phyloP scores from a whole-genome alignment of 2,113 vertebrate species.

The Chlorodrepanis virens region DNA sequence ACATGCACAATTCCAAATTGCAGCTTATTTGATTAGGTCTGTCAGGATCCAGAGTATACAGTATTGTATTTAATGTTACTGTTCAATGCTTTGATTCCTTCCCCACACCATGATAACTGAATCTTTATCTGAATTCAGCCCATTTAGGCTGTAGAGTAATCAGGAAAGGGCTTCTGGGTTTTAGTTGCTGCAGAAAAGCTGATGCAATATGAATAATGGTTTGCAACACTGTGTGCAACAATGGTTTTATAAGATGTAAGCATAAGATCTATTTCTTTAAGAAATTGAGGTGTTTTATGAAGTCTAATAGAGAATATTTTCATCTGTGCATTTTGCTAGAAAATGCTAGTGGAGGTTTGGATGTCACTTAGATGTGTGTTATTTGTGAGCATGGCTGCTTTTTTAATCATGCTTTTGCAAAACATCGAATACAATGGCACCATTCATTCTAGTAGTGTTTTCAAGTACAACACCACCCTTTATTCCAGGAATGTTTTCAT shows the following conservation, averaged over 20 bases:
- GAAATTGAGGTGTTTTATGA: neutral
- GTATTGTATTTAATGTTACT: neutral
- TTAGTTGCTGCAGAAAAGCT: neutral
- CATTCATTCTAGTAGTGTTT: neutral
- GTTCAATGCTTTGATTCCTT: neutral
- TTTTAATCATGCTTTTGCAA: neutral
- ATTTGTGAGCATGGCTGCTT: neutral
- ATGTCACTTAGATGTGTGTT: neutral
- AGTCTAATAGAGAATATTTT: neutral
- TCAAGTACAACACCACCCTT: neutral
- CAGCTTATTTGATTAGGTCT: neutral
- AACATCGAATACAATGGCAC: neutral
- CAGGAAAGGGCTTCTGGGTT: neutral
- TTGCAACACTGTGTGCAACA: neutral
- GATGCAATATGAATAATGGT: neutral
- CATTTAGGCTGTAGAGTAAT: neutral
- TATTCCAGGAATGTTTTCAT: neutral
- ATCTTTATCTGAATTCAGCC: neutral
- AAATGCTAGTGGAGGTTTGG: neutral
- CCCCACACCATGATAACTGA: accelerated
- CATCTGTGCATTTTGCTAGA: neutral
- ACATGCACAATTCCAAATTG: neutral
- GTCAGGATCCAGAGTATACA: neutral
- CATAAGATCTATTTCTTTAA: neutral
- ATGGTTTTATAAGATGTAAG: neutral